Evolutionary conservation across 2,113 vertebrate genomes (phyloP).

Genomic region (Spilogale gracilis): DNA sequence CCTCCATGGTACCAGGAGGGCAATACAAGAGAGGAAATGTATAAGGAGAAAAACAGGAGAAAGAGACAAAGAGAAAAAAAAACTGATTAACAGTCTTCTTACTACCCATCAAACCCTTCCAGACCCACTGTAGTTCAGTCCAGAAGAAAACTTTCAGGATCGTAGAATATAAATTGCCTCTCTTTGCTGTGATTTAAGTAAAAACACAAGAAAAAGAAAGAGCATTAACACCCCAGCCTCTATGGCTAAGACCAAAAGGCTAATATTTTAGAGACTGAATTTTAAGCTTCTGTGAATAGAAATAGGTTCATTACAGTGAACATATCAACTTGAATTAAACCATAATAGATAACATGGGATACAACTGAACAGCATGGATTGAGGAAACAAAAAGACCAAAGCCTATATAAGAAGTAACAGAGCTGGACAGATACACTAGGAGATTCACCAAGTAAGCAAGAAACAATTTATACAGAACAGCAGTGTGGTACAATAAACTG

Average conservation of each 20-base stretch:
- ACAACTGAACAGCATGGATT: background rate
- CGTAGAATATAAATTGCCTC: background rate
- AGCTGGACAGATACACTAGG: background rate
- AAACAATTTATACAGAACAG: background rate
- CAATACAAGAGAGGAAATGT: background rate
- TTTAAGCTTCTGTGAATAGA: slow-evolving; percentile 1
- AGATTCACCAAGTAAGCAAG: background rate
- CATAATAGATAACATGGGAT: background rate
- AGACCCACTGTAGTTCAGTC: background rate
- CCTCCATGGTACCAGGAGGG: background rate
- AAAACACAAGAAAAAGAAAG: background rate
- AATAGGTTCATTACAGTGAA: background rate
- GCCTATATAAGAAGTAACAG: background rate
- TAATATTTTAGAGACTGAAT: background rate
- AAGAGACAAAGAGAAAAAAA: background rate
- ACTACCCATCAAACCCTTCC: background rate
- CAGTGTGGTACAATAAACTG: background rate
- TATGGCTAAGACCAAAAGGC: background rate
- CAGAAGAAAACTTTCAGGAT: background rate
- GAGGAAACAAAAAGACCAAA: background rate
- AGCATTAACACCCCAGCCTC: background rate
- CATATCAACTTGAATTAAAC: background rate
- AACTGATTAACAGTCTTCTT: background rate
- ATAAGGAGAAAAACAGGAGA: background rate
- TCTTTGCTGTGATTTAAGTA: background rate